Base-by-base conservation (phyloP, 2,888 invertebrate species). In the Boloria euphrosyne region DNA sequence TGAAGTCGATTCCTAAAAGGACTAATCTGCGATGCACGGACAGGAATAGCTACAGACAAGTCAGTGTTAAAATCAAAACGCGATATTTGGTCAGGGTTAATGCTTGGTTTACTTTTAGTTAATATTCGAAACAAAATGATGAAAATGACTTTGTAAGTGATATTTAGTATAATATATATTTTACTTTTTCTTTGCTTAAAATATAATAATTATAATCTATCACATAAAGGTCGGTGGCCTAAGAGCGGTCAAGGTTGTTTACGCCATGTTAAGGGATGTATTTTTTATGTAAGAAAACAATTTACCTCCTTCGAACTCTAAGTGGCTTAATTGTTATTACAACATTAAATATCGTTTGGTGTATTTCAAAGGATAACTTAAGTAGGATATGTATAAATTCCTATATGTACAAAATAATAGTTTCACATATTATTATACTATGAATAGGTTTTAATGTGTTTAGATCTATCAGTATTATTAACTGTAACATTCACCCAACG, bases 31-130 rank as follows among this genome's bases (percentile, higher is more conserved):
- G 80, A 81, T 80, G 81, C 84, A 76, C 76, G 80, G 86, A 84
- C 89, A 76, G 79, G 86, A 90, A 90, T 90, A 90, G 82, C 86
- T 83, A 31, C 85, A 86, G 86, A 84, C 86, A 80, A 62, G 61
- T 67, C 50, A 77, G 79, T 80, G 80, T 79, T 79, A 79, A 80
- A 80, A 79, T 79, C 79, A 80, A 81, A 80, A 80, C 80, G 82
- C 76, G 85, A 81, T 91, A 90, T 90, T 89, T 89, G 82, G 84
- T 85, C 87, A 85, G 88, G 89, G 87, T 90, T 89, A 88, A 84
- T 90, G 87, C 83, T 81, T 85, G 83, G 78, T 87, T 74, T 73
- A 76, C 47, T 54, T 63, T 59, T 47, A 62, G 49, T 43, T 53
- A 46, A 51, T 59, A 58, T 47, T 52, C 13, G 38, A 44, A 18